Percentiles rank a stretch among this genome's conserved stretches.
These are phyloP conservation scores for Stratiomys singularior DNA, from an alignment of 2,888 invertebrate species.

Conservation along the genomic window DNA sequence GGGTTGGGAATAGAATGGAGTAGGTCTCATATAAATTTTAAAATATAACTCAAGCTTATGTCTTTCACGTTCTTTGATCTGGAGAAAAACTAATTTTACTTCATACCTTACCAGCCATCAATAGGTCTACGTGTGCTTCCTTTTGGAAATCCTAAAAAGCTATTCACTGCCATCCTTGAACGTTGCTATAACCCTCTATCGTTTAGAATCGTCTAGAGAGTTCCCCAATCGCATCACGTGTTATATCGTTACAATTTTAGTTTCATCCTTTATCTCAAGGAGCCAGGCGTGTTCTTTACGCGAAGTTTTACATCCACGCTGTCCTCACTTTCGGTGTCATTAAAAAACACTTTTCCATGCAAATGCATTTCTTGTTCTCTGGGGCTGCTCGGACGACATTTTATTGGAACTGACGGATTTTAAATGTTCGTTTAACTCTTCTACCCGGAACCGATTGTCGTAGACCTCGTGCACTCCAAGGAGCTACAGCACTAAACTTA, in stretches of 20 bases:
- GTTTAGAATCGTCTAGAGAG: too few relatives aligned
- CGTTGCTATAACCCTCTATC: too few relatives aligned
- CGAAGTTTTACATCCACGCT: conserved; percentile 34
- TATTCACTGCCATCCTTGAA: too few relatives aligned
- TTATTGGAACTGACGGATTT: conserved; percentile 33
- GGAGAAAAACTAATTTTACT: too few relatives aligned
- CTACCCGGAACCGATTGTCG: neutral
- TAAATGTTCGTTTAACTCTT: conserved; percentile 28
- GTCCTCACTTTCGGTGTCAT: conserved; percentile 49
- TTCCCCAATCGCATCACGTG: neutral
- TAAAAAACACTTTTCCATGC: conserved; percentile 52
- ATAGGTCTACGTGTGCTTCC: too few relatives aligned
- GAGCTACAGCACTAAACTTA: neutral
- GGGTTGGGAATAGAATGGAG: too few relatives aligned
- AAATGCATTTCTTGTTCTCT: conserved; percentile 49
- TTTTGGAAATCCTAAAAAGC: too few relatives aligned
- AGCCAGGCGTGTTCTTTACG: conserved; percentile 42
- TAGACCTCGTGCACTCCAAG: neutral
- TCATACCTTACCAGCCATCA: too few relatives aligned
- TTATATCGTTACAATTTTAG: conserved; percentile 21
- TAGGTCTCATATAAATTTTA: too few relatives aligned
- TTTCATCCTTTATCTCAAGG: conserved; percentile 48
- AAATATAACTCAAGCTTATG: too few relatives aligned
- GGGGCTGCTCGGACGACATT: conserved; percentile 15
- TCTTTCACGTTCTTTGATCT: too few relatives aligned